These are phyloP conservation scores for Mamestra brassicae DNA, from an alignment of 2,888 invertebrate species.

Conservation along the genomic window DNA sequence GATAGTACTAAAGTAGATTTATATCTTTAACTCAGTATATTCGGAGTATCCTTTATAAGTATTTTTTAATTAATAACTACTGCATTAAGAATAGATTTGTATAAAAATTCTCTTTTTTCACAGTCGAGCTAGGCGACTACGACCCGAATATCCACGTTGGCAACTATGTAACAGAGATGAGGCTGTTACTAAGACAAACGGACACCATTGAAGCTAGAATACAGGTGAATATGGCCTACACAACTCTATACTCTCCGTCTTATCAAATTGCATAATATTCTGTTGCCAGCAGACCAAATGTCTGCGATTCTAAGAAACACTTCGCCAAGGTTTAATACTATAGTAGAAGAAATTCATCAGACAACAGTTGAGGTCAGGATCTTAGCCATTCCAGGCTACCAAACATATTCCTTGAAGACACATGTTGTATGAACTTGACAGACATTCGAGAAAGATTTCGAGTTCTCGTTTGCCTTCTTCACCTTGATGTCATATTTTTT, in stretches of 20 bases:
- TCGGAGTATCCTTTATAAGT: neutral
- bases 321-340: neutral
- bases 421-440: neutral
- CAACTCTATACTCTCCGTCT: too few species aligned
- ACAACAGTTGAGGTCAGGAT: neutral
- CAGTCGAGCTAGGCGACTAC: constrained; percentile 98
- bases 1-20: constrained; percentile 6
- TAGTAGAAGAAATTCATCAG: neutral
- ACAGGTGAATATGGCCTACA: constrained; percentile 88
- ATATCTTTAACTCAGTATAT: neutral
- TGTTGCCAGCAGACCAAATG: neutral
- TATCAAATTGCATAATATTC: neutral
- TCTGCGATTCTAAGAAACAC: neutral
- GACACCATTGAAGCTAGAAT: constrained; percentile 97
- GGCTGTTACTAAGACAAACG: constrained; percentile 97
- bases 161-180: constrained; percentile 97
- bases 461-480: neutral
- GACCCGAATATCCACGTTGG: constrained; percentile 96
- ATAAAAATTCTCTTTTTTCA: neutral
- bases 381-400: neutral
- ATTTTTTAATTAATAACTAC: neutral
- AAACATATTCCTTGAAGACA: neutral
- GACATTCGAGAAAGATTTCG: neutral
- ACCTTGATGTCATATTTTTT: neutral
- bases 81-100: neutral